Percentiles rank a stretch among this genome's conserved stretches.
These are phyloP conservation scores for Rhagophthalmus giganteus DNA, from an alignment of 2,888 invertebrate species.

Conservation along the genomic window DNA sequence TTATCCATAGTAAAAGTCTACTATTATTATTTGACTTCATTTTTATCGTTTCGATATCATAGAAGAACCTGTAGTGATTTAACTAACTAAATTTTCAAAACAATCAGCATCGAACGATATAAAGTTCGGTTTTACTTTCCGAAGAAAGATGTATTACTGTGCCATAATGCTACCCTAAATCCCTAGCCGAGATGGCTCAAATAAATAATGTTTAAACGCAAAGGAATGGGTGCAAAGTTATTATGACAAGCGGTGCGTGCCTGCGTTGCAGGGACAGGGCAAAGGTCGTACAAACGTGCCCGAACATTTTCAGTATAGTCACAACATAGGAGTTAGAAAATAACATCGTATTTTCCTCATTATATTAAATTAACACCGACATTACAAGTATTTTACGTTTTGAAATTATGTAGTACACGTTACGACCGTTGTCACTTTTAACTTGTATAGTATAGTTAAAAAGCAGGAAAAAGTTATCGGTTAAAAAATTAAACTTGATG, in stretches of 20 bases:
- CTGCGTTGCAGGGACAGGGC: constrained; percentile 32
- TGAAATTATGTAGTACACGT: too few relatives aligned
- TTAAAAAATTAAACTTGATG: too few relatives aligned
- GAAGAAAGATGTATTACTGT: constrained; percentile 43
- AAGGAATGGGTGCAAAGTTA: constrained; percentile 44
- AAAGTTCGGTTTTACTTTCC: constrained; percentile 29
- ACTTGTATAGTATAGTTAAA: too few relatives aligned
- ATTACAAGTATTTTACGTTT: constrained; percentile 8
- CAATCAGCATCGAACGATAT: constrained; percentile 32
- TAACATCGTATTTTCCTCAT: constrained; percentile 16
- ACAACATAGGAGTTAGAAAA: constrained; percentile 23
- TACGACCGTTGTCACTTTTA: too few relatives aligned
- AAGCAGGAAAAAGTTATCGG: too few relatives aligned
- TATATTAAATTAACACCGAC: constrained; percentile 13
- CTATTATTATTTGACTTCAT: too few relatives aligned
- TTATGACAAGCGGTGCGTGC: constrained; percentile 45
- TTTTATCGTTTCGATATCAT: too few relatives aligned
- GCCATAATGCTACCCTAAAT: constrained; percentile 43
- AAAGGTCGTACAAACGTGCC: constrained; percentile 30
- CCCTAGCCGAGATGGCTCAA: constrained; percentile 42
- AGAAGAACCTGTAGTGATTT: too few relatives aligned
- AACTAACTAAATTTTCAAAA: constrained; percentile 16
- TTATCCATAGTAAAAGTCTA: too few relatives aligned
- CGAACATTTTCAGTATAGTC: constrained; percentile 23
- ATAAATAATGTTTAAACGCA: constrained; percentile 45